These are phyloP conservation scores for Polypterus senegalus DNA, from an alignment of 2,113 vertebrate genomes.

Conservation along the genomic window DNA sequence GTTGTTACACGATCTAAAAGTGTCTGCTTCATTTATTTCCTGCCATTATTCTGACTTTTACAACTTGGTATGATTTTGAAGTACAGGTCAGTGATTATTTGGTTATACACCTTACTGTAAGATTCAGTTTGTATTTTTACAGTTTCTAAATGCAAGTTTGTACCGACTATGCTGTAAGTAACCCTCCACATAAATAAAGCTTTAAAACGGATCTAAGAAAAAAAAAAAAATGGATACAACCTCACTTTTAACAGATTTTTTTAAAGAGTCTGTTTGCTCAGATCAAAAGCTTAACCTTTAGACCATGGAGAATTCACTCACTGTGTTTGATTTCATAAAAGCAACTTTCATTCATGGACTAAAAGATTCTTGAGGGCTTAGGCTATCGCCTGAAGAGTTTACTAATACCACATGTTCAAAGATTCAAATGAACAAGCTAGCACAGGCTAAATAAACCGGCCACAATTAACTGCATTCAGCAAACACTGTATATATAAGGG, in stretches of 20 bases:
- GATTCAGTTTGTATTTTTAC: too few species aligned
- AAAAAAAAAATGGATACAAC: constrained; percentile 44
- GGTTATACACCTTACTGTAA: not conserved
- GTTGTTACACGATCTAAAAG: too few species aligned
- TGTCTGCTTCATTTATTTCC: too few species aligned
- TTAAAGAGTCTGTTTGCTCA: constrained; percentile 37
- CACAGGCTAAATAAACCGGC: constrained; percentile 26
- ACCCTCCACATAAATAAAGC: not conserved
- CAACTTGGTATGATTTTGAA: not conserved
- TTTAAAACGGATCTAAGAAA: not conserved
- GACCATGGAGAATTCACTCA: constrained; percentile 34
- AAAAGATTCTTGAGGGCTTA: constrained; percentile 23
- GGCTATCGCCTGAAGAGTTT: constrained; percentile 17
- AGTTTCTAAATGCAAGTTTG: not conserved
- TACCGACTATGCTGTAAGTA: constrained; percentile 20
- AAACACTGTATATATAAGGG: constrained; percentile 1
- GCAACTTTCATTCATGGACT: constrained; percentile 14
- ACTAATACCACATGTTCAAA: constrained; percentile 29
- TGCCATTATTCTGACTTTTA: too few species aligned
- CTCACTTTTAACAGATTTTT: constrained; percentile 41
- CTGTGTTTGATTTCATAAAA: constrained; percentile 25
- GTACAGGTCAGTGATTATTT: not conserved
- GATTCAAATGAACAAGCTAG: constrained; percentile 22
- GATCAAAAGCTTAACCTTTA: constrained; percentile 52
- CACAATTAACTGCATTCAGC: constrained; percentile 27